These are phyloP conservation scores for Lontra canadensis DNA, from an alignment of 2,113 vertebrate species.

Conservation along the genomic window DNA sequence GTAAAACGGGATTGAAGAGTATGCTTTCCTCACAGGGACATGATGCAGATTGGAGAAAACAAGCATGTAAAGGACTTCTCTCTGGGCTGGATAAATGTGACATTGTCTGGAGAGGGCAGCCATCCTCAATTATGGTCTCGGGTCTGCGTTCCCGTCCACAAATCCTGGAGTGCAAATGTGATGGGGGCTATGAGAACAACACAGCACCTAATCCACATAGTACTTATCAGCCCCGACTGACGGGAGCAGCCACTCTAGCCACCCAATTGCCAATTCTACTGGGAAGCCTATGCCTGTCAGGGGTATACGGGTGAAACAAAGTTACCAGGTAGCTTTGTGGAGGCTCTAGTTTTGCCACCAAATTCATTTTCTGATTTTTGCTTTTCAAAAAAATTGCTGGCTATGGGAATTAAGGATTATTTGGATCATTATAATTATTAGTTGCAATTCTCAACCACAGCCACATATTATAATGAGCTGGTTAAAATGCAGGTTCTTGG, in stretches of 20 bases:
- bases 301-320: not conserved
- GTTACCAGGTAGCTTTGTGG: not conserved
- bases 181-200: not conserved
- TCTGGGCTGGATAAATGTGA: not conserved
- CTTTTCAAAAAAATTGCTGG: not conserved
- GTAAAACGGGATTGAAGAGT: no score
- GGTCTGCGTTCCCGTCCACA: not conserved
- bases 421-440: not conserved
- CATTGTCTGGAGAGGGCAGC: not conserved
- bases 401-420: not conserved
- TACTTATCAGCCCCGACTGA: fast-evolving
- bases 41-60: no score
- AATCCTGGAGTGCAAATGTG: not conserved
- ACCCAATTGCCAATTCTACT: not conserved
- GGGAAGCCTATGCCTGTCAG: not conserved
- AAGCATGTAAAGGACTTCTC: fast-evolving
- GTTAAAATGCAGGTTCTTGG: not conserved
- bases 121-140: no score
- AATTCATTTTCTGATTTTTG: not conserved
- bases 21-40: not conserved
- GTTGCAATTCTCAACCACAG: not conserved
- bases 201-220: fast-evolving
- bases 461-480: not conserved
- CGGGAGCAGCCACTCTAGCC: not conserved
- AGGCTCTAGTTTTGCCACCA: not conserved